phyloP scores from a whole-genome alignment of 2,797 vertebrate genomes.

The Parambassis ranga region DNA sequence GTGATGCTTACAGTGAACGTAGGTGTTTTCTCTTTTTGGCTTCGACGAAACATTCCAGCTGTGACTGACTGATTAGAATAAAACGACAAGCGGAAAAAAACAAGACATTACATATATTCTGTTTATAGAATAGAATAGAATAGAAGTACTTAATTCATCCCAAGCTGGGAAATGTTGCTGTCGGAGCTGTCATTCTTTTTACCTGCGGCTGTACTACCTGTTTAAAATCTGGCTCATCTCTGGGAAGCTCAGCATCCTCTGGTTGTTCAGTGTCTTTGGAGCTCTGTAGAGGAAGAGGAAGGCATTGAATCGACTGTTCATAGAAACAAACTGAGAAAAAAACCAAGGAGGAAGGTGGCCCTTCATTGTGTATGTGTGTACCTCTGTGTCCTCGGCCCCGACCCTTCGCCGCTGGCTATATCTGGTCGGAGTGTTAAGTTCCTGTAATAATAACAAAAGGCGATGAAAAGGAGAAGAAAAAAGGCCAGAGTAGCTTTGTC shows the following conservation, averaged over 20 bases:
- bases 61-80: background rate
- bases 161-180: no score
- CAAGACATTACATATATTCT: background rate
- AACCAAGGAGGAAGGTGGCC: background rate
- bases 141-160: no score
- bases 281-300: constrained; percentile 34
- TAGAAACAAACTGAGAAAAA: no score
- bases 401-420: background rate
- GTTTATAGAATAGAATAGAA: background rate
- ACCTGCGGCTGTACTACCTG: constrained; percentile 39
- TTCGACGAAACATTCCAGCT: constrained; percentile 36
- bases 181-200: background rate
- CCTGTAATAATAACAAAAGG: constrained; percentile 32
- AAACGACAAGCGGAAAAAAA: background rate
- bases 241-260: background rate
- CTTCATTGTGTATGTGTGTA: background rate
- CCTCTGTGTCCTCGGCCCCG: constrained; percentile 4
- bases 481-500: background rate
- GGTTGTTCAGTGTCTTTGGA: constrained; percentile 11
- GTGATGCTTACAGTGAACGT: constrained; percentile 48
- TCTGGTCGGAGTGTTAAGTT: constrained; percentile 9
- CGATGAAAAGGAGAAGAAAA: constrained; percentile 8
- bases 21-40: constrained; percentile 40
- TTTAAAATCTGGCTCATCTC: constrained; percentile 40
- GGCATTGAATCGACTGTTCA: background rate